Evolutionary conservation across 1,140 invertebrate genomes (phyloP).

Genomic region (Sminthurinus signatus): DNA sequence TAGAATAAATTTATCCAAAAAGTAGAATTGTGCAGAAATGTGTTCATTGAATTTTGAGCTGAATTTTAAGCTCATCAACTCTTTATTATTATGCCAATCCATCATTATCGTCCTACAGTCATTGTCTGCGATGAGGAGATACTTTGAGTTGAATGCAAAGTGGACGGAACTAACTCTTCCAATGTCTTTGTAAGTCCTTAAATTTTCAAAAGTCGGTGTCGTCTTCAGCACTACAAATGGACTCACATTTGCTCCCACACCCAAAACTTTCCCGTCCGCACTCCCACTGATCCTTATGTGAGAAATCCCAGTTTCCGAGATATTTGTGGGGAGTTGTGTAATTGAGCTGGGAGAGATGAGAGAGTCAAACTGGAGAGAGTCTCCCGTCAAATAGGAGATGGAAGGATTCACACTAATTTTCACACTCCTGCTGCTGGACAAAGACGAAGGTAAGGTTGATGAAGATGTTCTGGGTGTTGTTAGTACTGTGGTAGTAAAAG

Average conservation of each 20-base stretch:
- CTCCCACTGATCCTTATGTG: slow-evolving; percentile 14
- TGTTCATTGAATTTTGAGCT: slow-evolving; percentile 37
- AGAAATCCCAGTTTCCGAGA: slow-evolving; percentile 5
- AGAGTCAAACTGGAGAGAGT: background rate
- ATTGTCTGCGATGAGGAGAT: slow-evolving; percentile 24
- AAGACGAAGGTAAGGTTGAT: background rate
- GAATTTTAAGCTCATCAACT: slow-evolving; percentile 21
- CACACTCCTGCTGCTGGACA: no score
- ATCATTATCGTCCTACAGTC: slow-evolving; percentile 22
- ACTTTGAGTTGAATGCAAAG: slow-evolving; percentile 28
- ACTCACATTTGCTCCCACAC: slow-evolving; percentile 23
- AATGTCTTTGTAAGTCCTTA: slow-evolving; percentile 22
- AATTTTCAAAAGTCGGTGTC: slow-evolving; percentile 7
- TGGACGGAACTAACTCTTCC: slow-evolving; percentile 16
- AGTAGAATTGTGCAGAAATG: slow-evolving; percentile 33
- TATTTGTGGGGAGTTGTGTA: background rate
- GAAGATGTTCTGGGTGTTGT: background rate
- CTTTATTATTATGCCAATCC: slow-evolving; percentile 20
- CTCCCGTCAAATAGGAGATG: background rate
- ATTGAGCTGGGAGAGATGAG: no score
- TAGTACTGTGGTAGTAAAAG: background rate
- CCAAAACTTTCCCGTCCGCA: slow-evolving; percentile 20
- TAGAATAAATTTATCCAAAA: slow-evolving; percentile 37
- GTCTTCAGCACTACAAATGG: slow-evolving; percentile 22
- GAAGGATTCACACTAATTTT: background rate